A percentile compares a stretch with the other conserved stretches of the same genome.
Conservation (phyloP, 2,113 vertebrate genomes). For the Hippopotamus amphibius region DNA sequence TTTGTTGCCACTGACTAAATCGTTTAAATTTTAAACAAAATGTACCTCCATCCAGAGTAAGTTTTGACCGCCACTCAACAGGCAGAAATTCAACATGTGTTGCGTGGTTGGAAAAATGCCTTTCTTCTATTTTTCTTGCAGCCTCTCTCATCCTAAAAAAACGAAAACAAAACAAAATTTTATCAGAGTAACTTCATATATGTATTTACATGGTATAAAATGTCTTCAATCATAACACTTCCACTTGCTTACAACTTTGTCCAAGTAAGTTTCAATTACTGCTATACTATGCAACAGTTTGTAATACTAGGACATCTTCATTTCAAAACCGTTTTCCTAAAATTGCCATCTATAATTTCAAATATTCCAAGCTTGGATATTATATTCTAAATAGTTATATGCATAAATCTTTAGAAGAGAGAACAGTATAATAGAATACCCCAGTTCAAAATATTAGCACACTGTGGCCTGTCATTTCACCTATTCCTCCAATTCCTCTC, state of each 20-base stretch:
- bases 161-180: conserved; percentile 27
- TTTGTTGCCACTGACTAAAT: not conserved
- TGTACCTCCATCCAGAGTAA: conserved; percentile 97
- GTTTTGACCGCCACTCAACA: conserved; percentile 98
- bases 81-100: conserved; percentile 98
- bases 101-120: conserved; percentile 94
- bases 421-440: not conserved
- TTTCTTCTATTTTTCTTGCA: conserved; percentile 97
- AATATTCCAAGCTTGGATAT: not conserved
- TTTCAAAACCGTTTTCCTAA: conserved; percentile 33
- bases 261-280: not conserved
- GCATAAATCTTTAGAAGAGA: not conserved
- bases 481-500: not conserved
- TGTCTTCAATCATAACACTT: not conserved
- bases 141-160: conserved; percentile 95
- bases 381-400: not conserved
- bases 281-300: not conserved
- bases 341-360: not conserved
- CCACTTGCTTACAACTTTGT: not conserved
- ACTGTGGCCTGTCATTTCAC: not conserved
- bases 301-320: not conserved
- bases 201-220: conserved; percentile 19
- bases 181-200: conserved; percentile 53
- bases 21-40: conserved; percentile 55
- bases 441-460: not conserved